Base-by-base conservation (phyloP, 2,797 vertebrate species). In the Pempheris klunzingeri region DNA sequence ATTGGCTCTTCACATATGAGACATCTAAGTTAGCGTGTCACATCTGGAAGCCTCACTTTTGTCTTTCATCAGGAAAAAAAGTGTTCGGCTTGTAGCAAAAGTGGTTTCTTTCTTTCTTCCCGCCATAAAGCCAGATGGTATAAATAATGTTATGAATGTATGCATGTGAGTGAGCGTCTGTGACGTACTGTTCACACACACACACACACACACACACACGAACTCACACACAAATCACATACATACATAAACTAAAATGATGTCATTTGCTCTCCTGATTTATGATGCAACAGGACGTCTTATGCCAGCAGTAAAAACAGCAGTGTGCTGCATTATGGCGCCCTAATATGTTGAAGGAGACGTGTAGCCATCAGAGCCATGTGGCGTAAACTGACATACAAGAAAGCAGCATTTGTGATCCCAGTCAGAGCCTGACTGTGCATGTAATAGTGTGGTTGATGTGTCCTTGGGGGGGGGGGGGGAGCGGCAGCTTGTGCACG, bases 381-480 rank as follows among this genome's bases (percentile, higher is more conserved):
- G 60, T 34, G 55, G 36, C 50, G 52, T 65, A 60, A 81, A 70
- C 49, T 57, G 63, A 62, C 54, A 60, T 46, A 74, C 41, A 67
- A 79, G 58, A 63, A 74, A 79, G 60, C 43, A 71, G 57, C 43
- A 54, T 87, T 80, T 71, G 52, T 18, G 22, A 59, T 64, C 52
- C 46, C 7, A 77, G 41, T 47, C 46, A 49, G 78, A 80, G 53
- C 72, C 84, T 85, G 85, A 74, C 80, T 80, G 83, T 78, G 79
- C 82, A 82, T 87, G 80, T 84, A 71, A 81, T 86, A 43, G 52
- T 52, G 63, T 53, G 34, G 66, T 64, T 85, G 53, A 87, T 79
- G 81, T 61, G 53, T 88, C 79, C 65, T 57, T 41, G 18, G 62
- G 71, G 43, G 82, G 44, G 15, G 7, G 18, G 62, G 71, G 43